A percentile compares a stretch with the other conserved stretches of the same genome.
These are phyloP conservation scores for Cheilosia pagana DNA, from an alignment of 2,888 invertebrate species.

Conservation along the genomic window DNA sequence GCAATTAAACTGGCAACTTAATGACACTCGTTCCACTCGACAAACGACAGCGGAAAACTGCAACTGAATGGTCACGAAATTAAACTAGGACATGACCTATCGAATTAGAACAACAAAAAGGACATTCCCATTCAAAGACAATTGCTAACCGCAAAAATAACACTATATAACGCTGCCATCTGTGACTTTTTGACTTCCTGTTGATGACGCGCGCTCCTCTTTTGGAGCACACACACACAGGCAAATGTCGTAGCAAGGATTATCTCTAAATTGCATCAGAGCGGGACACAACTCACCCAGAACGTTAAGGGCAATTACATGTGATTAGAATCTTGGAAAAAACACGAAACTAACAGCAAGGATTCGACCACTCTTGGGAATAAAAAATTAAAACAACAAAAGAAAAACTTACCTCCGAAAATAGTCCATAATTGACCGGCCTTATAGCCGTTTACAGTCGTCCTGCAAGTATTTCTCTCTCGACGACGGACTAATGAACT, in stretches of 20 bases:
- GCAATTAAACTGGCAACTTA: conserved; percentile 65
- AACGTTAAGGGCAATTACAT: conserved; percentile 42
- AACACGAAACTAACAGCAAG: conserved; percentile 20
- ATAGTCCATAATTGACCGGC: conserved; percentile 70
- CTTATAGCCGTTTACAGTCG: conserved; percentile 53
- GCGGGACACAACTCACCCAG: conserved; percentile 47
- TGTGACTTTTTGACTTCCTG: conserved; percentile 62
- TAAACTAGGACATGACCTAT: conserved; percentile 21
- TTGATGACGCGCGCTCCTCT: conserved; percentile 22
- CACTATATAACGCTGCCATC: conserved; percentile 40
- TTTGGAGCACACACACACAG: conserved; percentile 26
- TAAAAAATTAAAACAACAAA: conserved; percentile 1
- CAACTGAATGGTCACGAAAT: conserved; percentile 56
- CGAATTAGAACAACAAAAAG: conserved; percentile 40
- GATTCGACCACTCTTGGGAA: conserved; percentile 4
- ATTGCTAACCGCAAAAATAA: conserved; percentile 64
- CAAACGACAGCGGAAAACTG: conserved; percentile 33
- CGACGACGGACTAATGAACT: conserved; percentile 36
- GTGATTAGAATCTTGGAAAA: conserved; percentile 58
- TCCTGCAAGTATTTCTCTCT: conserved; percentile 24
- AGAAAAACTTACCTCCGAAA: conserved; percentile 55
- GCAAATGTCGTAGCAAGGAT: conserved; percentile 47
- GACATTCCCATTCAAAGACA: conserved; percentile 36
- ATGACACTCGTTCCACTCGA: conserved; percentile 70
- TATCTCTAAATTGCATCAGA: conserved; percentile 40